Base-by-base conservation (phyloP, 2,888 invertebrate species). In the Pandemis heparana region DNA sequence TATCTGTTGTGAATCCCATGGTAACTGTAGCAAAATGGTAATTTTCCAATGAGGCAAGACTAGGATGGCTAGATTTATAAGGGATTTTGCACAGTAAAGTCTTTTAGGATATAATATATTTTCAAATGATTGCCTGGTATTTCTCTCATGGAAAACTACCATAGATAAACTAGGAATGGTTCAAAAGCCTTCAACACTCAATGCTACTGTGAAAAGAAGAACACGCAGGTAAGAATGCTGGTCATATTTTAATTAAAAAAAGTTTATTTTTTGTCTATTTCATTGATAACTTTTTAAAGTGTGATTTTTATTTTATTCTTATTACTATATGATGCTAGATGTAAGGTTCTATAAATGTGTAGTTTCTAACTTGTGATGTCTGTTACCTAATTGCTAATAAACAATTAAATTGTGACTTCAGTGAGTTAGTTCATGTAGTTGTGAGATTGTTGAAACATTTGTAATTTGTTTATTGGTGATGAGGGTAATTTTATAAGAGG, bases 331-430 rank as follows among this genome's bases (percentile, higher is more conserved):
- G 51, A 70, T 70, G 74, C 59, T 74, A 74, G 73, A 48, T 69
- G 69, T 60, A 70, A 64, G 70, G 18, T 59, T 73, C 68, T 60
- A 39, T 69, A 59, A 65, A 74, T 70, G 74, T 77, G 75, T 78
- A 72, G 74, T 75, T 77, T 78, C 76, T 70, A 70, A 76, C 77
- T 76, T 76, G 75, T 79, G 75, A 80, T 77, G 77, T 79, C 65
- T 76, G 79, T 85, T 83, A 82, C 81, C 81, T 81, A 78, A 81
- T 82, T 81, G 79, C 84, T 85, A 79, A 86, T 85, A 85, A 85
- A 84, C 83, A 83, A 83, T 84, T 77, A 78, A 78, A 80, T 83
- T 83, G 78, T 80, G 79, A 78, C 78, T 76, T 80, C 78, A 75
- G 79, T 79, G 78, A 78, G 77, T 83, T 80, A 79, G 78, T 76